Base-by-base conservation (phyloP, 2,888 invertebrate genomes). In the Callyntrura sp. region DNA sequence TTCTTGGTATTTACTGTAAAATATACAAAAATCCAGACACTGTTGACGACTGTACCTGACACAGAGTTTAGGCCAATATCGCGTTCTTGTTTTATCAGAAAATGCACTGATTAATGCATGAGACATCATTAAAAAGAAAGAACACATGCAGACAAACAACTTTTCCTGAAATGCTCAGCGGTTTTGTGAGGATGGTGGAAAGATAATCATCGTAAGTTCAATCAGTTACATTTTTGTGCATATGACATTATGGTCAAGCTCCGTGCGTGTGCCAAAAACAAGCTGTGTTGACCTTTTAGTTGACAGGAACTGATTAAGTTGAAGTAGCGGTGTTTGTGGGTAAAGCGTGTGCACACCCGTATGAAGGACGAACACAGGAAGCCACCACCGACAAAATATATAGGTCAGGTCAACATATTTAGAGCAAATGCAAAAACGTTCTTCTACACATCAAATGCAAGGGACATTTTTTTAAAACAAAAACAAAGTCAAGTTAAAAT, bases 321-420 rank as follows among this genome's bases (percentile, higher is more conserved):
- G n/a, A n/a, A n/a, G n/a, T n/a, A n/a, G 48, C 2, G 45, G 1
- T 28, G 9, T 1, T 20, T 25, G 43, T 45, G 20, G 0, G 9
- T 43, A 48, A 2, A 1, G 43, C 8, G 5, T 43, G 17, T 45
- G 11, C 6, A 8, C 11, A 68, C 8, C 5, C 25, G 1, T 28
- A 28, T 1, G n/a, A n/a, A n/a, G n/a, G n/a, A n/a, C n/a, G n/a
- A n/a, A 14, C 28, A 35, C 73, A 73, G 73, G 73, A 73, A 73
- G 73, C 73, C 43, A 20, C 43, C 68, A 43, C 43, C 68, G 43
- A 25, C 3, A 68, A 17, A 73, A 73, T 45, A 73, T 73, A n/a
- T 73, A 73, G 73, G 73, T 73, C 73, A 73, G 73, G 73, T 73
- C 73, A 73, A 73, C 43, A 11, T 43, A 73, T 43, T 73, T 23